These are phyloP conservation scores for Pyrgus malvae DNA, from an alignment of 2,888 invertebrate genomes.

Conservation along the genomic window DNA sequence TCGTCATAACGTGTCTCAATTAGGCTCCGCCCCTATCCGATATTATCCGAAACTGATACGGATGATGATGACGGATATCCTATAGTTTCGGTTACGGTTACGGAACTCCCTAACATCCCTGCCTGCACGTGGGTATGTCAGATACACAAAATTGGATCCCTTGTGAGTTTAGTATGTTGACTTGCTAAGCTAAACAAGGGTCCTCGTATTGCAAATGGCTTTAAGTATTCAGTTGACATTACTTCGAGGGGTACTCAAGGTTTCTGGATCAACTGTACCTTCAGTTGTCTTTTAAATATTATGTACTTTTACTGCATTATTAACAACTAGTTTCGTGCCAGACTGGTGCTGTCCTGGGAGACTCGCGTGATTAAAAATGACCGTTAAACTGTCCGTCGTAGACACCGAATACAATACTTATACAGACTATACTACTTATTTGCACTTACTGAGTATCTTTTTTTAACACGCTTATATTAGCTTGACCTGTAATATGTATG, in stretches of 20 bases:
- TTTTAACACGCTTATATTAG: no score
- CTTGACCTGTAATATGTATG: no score
- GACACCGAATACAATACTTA: constrained; percentile 10
- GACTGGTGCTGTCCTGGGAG: constrained; percentile 25
- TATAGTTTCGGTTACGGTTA: no score
- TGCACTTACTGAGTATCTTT: no score
- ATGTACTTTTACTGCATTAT: constrained; percentile 35
- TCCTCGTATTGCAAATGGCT: constrained; percentile 10
- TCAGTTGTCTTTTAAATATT: constrained; percentile 29
- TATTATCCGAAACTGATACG: no score
- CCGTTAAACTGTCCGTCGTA: constrained; percentile 5
- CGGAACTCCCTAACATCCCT: no score
- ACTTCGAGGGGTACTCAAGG: not conserved
- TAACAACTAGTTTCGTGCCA: constrained; percentile 28
- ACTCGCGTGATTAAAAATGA: constrained; percentile 3
- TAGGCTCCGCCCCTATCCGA: no score
- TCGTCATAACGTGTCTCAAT: no score
- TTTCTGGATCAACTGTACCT: constrained; percentile 3
- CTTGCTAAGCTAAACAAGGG: constrained; percentile 23
- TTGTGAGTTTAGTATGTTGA: constrained; percentile 7
- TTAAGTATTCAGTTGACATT: constrained; percentile 28
- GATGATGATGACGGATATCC: no score
- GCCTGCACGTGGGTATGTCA: no score
- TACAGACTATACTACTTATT: no score
- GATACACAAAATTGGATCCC: constrained; percentile 5